phyloP scores from a whole-genome alignment of 2,113 vertebrate species.

The Hyla sarda region DNA sequence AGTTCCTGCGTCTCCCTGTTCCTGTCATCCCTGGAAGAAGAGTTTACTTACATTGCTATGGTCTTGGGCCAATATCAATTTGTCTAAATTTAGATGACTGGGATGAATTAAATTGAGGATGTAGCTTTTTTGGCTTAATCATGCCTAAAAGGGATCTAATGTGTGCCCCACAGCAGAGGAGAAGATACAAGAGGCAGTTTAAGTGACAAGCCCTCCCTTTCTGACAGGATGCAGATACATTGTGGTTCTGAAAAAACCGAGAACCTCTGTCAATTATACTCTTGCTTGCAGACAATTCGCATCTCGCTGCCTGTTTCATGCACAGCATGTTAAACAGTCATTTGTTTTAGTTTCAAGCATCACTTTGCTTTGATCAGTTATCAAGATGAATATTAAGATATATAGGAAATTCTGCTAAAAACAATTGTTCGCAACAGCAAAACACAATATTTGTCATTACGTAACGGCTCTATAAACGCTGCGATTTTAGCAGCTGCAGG shows the following conservation, averaged over 20 bases:
- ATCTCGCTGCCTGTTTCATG: constrained; percentile 21
- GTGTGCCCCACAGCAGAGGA: not conserved
- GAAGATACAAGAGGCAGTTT: constrained; percentile 30
- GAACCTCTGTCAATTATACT: constrained; percentile 37
- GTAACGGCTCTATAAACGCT: constrained; percentile 43
- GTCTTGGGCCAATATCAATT: constrained; percentile 44
- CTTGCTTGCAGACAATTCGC: constrained; percentile 31
- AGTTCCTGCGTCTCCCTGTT: not conserved
- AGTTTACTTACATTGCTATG: constrained; percentile 32
- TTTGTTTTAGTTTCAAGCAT: constrained; percentile 29
- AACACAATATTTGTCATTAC: constrained; percentile 41
- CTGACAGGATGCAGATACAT: constrained; percentile 43
- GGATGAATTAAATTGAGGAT: not conserved
- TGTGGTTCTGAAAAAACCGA: constrained; percentile 21
- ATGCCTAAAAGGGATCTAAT: not conserved
- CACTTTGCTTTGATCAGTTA: constrained; percentile 46
- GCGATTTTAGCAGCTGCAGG: not conserved
- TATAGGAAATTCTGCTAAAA: constrained; percentile 39
- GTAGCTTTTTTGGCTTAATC: constrained; percentile 21
- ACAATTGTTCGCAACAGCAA: constrained; percentile 46
- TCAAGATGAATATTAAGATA: constrained; percentile 32
- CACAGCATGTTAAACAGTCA: constrained; percentile 43
- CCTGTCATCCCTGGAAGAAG: constrained; percentile 33
- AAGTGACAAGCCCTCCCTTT: constrained; percentile 37
- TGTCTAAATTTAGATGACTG: constrained; percentile 49